A percentile compares a stretch with the other conserved stretches of the same genome.
phyloP scores from a whole-genome alignment of 2,888 invertebrate genomes.

The Balanococcus diminutus region DNA sequence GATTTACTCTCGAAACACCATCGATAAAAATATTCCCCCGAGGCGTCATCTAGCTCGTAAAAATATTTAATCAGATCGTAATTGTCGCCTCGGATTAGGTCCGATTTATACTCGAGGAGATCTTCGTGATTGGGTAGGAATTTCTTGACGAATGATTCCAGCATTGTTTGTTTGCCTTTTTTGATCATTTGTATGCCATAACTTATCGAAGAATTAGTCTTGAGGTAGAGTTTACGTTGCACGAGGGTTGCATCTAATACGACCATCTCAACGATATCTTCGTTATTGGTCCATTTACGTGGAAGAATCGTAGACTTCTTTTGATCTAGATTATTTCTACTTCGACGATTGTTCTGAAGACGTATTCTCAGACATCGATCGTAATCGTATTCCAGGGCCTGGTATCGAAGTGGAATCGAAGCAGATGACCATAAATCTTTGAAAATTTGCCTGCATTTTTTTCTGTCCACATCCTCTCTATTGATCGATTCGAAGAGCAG shows the following conservation, averaged over 20 bases:
- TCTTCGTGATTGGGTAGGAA: neutral
- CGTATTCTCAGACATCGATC: neutral
- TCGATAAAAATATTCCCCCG: neutral
- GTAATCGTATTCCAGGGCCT: neutral
- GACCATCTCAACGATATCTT: neutral
- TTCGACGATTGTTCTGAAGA: neutral
- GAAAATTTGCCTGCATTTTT: neutral
- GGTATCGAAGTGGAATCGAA: neutral
- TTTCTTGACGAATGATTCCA: neutral
- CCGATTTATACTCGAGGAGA: neutral
- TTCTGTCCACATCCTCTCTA: neutral
- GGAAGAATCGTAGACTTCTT: neutral
- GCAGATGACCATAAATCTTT: neutral
- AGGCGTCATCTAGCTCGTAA: neutral
- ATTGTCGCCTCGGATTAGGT: neutral
- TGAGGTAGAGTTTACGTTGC: neutral
- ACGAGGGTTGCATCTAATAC: neutral
- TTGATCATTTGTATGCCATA: constrained; percentile 20
- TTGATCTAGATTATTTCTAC: neutral
- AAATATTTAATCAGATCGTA: constrained; percentile 1
- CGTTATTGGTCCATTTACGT: neutral
- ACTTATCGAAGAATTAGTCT: neutral
- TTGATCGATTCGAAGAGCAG: neutral
- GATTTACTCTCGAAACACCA: neutral
- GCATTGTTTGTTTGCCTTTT: neutral